A percentile compares a stretch with the other conserved stretches of the same genome.
phyloP scores from a whole-genome alignment of 2,113 vertebrate species.

The Pollimyrus isidori region DNA sequence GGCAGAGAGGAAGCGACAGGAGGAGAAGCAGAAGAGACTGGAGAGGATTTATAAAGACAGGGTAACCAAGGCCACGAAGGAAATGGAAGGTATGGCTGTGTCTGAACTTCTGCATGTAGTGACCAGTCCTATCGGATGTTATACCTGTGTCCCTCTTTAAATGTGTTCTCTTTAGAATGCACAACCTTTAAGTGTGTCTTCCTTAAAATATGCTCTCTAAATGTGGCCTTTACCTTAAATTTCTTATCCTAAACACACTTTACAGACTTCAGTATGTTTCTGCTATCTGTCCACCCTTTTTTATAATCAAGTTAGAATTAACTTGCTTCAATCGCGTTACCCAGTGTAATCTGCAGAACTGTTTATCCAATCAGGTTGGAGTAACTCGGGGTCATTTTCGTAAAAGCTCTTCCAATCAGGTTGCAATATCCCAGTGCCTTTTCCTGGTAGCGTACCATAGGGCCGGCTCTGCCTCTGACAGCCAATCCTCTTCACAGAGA shows the following conservation, averaged over 20 bases:
- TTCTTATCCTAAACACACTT: background rate
- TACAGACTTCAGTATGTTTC: background rate
- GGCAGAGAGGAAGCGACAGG: conserved; percentile 72
- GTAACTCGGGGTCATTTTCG: background rate
- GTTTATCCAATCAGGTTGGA: background rate
- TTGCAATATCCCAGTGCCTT: background rate
- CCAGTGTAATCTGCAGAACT: background rate
- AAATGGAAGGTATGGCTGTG: conserved; percentile 72
- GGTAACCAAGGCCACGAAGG: conserved; percentile 63
- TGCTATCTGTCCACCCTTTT: background rate
- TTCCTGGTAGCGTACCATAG: background rate
- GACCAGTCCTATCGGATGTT: background rate
- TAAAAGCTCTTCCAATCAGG: background rate
- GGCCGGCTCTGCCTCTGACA: background rate
- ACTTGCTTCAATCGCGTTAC: background rate
- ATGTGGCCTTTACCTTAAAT: background rate
- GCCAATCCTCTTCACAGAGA: conserved; percentile 53
- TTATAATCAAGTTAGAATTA: background rate
- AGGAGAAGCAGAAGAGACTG: conserved; percentile 71
- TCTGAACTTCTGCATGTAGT: background rate
- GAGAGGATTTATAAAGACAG: conserved; percentile 75
- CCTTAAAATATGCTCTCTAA: background rate
- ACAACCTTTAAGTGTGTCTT: background rate
- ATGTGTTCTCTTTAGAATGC: background rate
- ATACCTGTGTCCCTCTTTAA: background rate